Evolutionary conservation across 2,888 invertebrate species (phyloP).

Genomic region (Chironomus tentans): DNA sequence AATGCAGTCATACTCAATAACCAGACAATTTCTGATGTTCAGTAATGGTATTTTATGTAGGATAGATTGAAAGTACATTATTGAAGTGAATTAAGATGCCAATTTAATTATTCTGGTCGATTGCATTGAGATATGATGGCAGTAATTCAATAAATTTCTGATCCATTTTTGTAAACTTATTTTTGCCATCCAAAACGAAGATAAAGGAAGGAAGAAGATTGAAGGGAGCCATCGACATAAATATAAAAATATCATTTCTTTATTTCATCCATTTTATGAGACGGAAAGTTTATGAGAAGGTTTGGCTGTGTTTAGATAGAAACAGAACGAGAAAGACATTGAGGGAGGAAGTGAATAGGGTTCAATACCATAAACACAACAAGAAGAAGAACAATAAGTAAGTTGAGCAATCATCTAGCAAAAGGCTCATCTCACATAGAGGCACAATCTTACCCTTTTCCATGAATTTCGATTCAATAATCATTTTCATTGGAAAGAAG

Average conservation of each 20-base stretch:
- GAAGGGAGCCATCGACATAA: not conserved
- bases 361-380: not conserved
- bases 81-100: not conserved
- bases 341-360: not conserved
- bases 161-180: not conserved
- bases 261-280: not conserved
- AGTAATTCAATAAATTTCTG: not conserved
- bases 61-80: not conserved
- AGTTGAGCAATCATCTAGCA: not conserved
- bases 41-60: not conserved
- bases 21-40: not conserved
- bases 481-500: too few relatives aligned
- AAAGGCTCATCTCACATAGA: not conserved
- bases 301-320: not conserved
- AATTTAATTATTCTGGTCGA: not conserved
- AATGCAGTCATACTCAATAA: not conserved
- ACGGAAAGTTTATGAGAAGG: not conserved
- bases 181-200: too few relatives aligned
- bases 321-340: not conserved
- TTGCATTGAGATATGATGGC: not conserved
- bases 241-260: not conserved
- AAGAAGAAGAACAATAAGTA: not conserved
- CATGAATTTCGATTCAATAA: not conserved
- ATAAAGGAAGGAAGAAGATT: not conserved
- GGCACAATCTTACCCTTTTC: not conserved